phyloP scores from a whole-genome alignment of 2,797 vertebrate species.

The Microctenopoma stevenorrisi region DNA sequence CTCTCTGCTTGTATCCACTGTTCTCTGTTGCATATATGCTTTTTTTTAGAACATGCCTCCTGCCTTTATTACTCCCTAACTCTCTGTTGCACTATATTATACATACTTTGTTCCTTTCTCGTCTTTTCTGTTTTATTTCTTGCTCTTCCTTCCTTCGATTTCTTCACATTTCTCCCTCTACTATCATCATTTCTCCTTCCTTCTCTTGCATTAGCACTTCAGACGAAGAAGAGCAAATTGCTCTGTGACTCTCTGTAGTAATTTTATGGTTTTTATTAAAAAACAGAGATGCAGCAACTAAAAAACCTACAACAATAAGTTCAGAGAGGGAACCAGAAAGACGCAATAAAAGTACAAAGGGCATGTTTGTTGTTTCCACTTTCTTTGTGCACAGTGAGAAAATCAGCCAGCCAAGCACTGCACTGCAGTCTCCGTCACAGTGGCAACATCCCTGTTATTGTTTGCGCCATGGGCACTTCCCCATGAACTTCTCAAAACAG shows the following conservation, averaged over 20 bases:
- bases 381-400: conserved; percentile 30
- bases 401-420: neutral
- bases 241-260: conserved; percentile 40
- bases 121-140: neutral
- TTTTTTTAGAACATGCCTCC: conserved; percentile 1
- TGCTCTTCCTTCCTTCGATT: conserved; percentile 21
- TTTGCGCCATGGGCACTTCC: conserved; percentile 45
- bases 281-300: conserved; percentile 1
- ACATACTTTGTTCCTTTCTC: conserved; percentile 14
- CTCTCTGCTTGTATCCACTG: neutral
- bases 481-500: conserved; percentile 11
- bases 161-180: conserved; percentile 9
- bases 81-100: neutral
- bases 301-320: conserved; percentile 16
- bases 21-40: neutral
- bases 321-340: conserved; percentile 9
- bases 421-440: neutral
- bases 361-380: conserved; percentile 37
- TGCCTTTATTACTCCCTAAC: conserved; percentile 12
- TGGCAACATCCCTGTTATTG: conserved; percentile 18
- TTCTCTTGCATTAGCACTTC: conserved; percentile 43
- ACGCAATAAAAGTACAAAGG: conserved; percentile 26
- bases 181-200: conserved; percentile 18
- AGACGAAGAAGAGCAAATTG: conserved; percentile 42
- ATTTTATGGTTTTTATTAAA: conserved; percentile 66